Evolutionary conservation across 2,888 invertebrate species (phyloP).

Genomic region (Drosophila demipolita): DNA sequence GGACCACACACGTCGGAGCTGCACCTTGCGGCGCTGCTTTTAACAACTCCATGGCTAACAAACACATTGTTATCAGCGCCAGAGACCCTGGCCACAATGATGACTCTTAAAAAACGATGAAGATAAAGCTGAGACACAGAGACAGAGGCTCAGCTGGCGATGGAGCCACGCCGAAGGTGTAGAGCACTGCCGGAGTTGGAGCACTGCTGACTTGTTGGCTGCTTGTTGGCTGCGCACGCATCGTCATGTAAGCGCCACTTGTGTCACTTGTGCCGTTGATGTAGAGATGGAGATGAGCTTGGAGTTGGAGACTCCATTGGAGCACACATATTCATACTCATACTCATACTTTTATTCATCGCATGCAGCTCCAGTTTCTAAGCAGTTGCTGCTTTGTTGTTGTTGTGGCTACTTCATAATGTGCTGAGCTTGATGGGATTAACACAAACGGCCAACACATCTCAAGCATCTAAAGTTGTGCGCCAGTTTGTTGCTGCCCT

Average conservation of each 20-base stretch:
- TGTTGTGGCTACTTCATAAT: constrained; percentile 78
- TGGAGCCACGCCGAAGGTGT: constrained; percentile 35
- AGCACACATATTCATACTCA: constrained; percentile 40
- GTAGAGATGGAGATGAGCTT: constrained; percentile 59
- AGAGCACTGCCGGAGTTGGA: constrained; percentile 26
- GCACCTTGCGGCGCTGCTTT: constrained; percentile 76
- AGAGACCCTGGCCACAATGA: constrained; percentile 29
- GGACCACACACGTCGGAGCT: constrained; percentile 68
- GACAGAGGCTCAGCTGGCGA: constrained; percentile 12
- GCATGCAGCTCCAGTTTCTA: constrained; percentile 75
- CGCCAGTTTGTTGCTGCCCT: constrained; percentile 71
- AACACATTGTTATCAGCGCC: constrained; percentile 71
- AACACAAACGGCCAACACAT: constrained; percentile 81
- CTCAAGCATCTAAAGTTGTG: constrained; percentile 78
- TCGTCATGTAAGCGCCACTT: constrained; percentile 82
- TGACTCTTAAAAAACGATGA: constrained; percentile 71
- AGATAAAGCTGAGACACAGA: constrained; percentile 48
- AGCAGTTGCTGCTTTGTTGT: constrained; percentile 49
- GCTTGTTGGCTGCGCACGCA: constrained; percentile 80
- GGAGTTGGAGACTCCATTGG: constrained; percentile 57
- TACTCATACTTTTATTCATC: constrained; percentile 39
- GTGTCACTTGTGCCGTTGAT: constrained; percentile 80
- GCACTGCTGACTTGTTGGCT: constrained; percentile 42
- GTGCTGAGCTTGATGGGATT: constrained; percentile 79
- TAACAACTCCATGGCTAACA: constrained; percentile 74